Evolutionary conservation across 2,113 vertebrate species (phyloP).

Genomic region (Pachypanchax playfairii): DNA sequence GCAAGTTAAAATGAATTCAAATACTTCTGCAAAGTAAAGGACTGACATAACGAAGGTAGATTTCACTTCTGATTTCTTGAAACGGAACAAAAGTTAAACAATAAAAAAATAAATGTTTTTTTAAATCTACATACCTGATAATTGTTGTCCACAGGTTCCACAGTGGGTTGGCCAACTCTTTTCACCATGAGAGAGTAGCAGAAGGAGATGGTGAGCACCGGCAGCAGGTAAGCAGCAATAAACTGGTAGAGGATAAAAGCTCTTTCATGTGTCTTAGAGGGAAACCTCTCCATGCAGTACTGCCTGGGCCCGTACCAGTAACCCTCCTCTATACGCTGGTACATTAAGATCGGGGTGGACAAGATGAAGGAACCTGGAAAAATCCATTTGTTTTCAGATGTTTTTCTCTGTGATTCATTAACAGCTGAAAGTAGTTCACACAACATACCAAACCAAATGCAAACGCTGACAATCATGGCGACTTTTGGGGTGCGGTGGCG

Average conservation of each 20-base stretch:
- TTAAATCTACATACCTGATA: slow-evolving; percentile 82
- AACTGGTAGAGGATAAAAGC: slow-evolving; percentile 86
- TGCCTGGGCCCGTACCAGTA: slow-evolving; percentile 84
- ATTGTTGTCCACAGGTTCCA: slow-evolving; percentile 83
- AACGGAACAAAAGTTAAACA: no score
- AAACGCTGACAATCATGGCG: slow-evolving; percentile 84
- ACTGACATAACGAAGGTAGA: no score
- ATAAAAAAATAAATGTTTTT: no score
- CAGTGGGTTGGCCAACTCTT: slow-evolving; percentile 81
- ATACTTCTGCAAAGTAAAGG: no score
- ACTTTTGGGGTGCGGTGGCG: slow-evolving; percentile 82
- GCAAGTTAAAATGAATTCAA: background rate
- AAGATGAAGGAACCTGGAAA: slow-evolving; percentile 82
- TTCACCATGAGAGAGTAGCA: slow-evolving; percentile 86
- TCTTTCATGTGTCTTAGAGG: slow-evolving; percentile 81
- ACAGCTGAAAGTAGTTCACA: background rate
- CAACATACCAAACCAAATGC: slow-evolving; percentile 84
- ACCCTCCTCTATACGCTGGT: slow-evolving; percentile 82
- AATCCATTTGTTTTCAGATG: background rate
- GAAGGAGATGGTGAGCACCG: slow-evolving; percentile 82
- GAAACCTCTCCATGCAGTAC: slow-evolving; percentile 84
- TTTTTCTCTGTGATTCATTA: background rate
- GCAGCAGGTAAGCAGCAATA: slow-evolving; percentile 82
- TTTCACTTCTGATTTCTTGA: no score
- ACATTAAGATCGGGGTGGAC: slow-evolving; percentile 81